Evolutionary conservation across 2,797 vertebrate species (phyloP).

Genomic region (Diplodus puntazzo): DNA sequence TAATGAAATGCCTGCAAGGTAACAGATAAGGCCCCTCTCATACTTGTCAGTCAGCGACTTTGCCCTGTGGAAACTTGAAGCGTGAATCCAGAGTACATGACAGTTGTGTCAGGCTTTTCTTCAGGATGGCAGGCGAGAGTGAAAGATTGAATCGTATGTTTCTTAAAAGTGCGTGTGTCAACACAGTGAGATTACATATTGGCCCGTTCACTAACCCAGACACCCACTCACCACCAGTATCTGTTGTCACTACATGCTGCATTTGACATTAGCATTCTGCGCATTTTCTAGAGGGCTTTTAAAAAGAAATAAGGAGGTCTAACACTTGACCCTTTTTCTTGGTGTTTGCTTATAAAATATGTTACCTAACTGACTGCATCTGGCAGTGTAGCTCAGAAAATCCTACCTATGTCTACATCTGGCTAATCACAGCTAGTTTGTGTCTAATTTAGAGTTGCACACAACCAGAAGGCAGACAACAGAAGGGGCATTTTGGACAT

Average conservation of each 20-base stretch:
- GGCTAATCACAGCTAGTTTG: conserved; percentile 39
- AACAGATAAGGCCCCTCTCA: conserved; percentile 72
- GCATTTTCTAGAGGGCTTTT: not conserved
- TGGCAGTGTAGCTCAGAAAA: not conserved
- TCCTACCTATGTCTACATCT: conserved; percentile 23
- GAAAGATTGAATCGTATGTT: conserved; percentile 65
- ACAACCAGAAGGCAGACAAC: conserved; percentile 29
- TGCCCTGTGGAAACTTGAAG: conserved; percentile 58
- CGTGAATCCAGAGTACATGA: conserved; percentile 66
- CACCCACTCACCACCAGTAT: conserved; percentile 44
- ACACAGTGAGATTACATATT: conserved; percentile 56
- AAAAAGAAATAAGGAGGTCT: not conserved
- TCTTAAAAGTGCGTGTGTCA: conserved; percentile 63
- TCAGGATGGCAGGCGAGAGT: conserved; percentile 35
- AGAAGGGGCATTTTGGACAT: conserved; percentile 45
- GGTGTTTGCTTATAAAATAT: conserved; percentile 27
- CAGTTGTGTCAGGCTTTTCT: conserved; percentile 69
- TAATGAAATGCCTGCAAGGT: conserved; percentile 76
- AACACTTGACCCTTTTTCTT: conserved; percentile 15
- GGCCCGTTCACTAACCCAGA: conserved; percentile 48
- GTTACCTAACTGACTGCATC: conserved; percentile 24
- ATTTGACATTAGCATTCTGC: conserved; percentile 29
- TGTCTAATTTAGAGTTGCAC: conserved; percentile 33
- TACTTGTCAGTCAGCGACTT: conserved; percentile 71
- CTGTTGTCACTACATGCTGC: conserved; percentile 38